phyloP scores from a whole-genome alignment of 2,797 vertebrate genomes.

The Onychomys leucogaster region DNA sequence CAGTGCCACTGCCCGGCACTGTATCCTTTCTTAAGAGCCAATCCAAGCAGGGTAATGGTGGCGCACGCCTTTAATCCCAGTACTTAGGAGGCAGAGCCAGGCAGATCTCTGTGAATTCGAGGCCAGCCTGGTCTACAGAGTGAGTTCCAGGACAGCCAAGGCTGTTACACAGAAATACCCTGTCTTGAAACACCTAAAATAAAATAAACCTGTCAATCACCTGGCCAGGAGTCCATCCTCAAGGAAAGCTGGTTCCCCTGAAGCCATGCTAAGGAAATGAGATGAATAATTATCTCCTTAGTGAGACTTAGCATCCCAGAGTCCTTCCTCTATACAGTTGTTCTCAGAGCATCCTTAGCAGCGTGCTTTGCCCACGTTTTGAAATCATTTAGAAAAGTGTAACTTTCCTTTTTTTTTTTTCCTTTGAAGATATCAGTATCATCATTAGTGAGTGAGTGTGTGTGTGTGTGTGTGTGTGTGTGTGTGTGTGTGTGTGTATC shows the following conservation, averaged over 20 bases:
- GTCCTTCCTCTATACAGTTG: background rate
- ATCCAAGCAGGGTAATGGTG: background rate
- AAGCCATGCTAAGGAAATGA: background rate
- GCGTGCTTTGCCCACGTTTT: background rate
- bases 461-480: too few relatives aligned
- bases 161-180: background rate
- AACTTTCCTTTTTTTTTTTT: background rate
- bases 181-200: background rate
- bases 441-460: background rate
- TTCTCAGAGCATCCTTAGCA: background rate
- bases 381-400: background rate
- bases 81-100: background rate
- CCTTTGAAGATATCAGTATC: background rate
- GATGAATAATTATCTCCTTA: background rate
- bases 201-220: background rate
- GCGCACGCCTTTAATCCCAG: background rate
- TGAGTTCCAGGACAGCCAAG: background rate
- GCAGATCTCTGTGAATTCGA: background rate
- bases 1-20: too few relatives aligned
- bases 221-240: background rate
- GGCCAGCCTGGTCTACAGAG: background rate
- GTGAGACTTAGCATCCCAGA: background rate
- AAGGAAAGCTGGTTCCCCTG: background rate
- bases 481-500: background rate
- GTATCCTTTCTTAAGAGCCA: background rate